Conservation (phyloP, 2,888 invertebrate species). For the Synergus laeviventris region DNA sequence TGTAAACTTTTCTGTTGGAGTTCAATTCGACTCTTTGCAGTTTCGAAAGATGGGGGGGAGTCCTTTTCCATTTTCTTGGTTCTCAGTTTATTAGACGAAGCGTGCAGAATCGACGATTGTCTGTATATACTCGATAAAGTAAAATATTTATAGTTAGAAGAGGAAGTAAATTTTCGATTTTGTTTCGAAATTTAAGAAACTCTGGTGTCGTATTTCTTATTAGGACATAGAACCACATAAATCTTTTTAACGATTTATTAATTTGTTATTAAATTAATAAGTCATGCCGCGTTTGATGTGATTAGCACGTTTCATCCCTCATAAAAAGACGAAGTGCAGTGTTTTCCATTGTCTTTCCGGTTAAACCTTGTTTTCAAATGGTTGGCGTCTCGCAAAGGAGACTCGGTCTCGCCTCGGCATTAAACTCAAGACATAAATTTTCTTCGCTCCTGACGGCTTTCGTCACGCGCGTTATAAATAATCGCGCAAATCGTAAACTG, state of each 20-base stretch:
- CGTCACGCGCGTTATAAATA: slow-evolving; percentile 33
- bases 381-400: neutral
- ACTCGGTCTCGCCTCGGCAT: slow-evolving; percentile 8
- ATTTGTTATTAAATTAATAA: neutral
- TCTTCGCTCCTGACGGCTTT: slow-evolving; percentile 21
- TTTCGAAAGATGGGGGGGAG: slow-evolving; percentile 10
- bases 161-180: slow-evolving; percentile 3
- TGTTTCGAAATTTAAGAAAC: neutral
- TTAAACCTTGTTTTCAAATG: slow-evolving; percentile 2
- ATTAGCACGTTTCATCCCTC: neutral
- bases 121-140: slow-evolving; percentile 21
- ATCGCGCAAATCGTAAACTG: slow-evolving; percentile 14
- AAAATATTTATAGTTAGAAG: neutral
- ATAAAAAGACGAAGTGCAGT: neutral
- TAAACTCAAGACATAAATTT: slow-evolving; percentile 29
- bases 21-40: neutral
- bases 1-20: slow-evolving; percentile 8
- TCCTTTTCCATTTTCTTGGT: slow-evolving; percentile 26
- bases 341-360: slow-evolving; percentile 3
- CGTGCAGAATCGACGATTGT: slow-evolving; percentile 16
- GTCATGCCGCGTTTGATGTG: neutral
- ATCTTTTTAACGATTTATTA: neutral
- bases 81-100: slow-evolving; percentile 31
- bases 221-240: neutral
- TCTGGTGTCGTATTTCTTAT: neutral